Evolutionary conservation across 1,140 invertebrate species (phyloP), one percentile per base, ranked within the genome.

Genomic region (Hermetia illucens): DNA sequence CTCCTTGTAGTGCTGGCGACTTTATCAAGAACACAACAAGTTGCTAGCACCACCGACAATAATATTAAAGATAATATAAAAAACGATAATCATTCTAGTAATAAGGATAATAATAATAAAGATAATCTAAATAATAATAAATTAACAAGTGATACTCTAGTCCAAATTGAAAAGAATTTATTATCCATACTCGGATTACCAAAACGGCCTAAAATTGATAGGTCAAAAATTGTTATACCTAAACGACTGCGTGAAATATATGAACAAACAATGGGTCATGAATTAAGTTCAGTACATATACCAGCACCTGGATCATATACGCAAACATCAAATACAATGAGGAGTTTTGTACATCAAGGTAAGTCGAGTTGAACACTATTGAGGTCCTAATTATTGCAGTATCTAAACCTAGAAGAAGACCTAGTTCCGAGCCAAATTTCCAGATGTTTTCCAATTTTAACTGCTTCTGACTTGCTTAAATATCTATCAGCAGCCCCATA

Each of bases 271-370:
- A 75, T 70, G 49, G 66, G 68, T 38, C 49, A 62, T 29, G 56
- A 63, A 42, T 50, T 66, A 22, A 74, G 72, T 44, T 73, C 70
- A 38, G 63, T 72, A 19, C 65, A 71, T 44, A 68, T 83, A 35
- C 77, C 77, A 37, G 74, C 74, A 46, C 73, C 74, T 43, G 79
- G 79, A 36, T 61, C 76, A 40, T 65, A 76, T 44, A 68, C 71
- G 9, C 66, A 71, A 40, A 72, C 72, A 38, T 82, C 87, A 40
- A 91, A 91, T 63, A 91, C 86, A 25, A 79, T 88, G 24, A 67
- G 87, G 45, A 84, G 82, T 61, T 91, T 85, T 66, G 70, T 74
- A 47, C 85, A 90, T 66, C 63, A 73, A 63, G 80, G 82, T 85
- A 58, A 69, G 70, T 10, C 8, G 16, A 33, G n/a, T 27, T 27